Conservation (phyloP, 2,797 vertebrate species). For the Siniperca scherzeri region DNA sequence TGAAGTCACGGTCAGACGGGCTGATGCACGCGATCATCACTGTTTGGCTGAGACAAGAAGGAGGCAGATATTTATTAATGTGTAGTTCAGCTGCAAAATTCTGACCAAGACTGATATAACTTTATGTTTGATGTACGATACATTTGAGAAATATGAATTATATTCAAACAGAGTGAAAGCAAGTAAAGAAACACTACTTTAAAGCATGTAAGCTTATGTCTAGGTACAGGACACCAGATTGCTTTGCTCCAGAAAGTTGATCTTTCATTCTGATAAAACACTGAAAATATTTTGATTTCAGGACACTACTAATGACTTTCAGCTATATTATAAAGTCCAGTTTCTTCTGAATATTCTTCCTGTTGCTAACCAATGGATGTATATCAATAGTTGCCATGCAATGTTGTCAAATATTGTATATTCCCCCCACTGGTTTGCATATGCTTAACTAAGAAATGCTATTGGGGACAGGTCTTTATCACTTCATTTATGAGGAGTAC, state of each 20-base stretch:
- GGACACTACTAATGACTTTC: neutral
- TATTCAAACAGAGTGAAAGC: neutral
- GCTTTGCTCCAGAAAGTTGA: neutral
- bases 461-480: neutral
- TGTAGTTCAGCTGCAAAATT: neutral
- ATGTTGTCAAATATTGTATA: neutral
- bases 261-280: neutral
- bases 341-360: neutral
- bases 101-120: neutral
- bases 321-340: neutral
- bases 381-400: neutral
- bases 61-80: neutral
- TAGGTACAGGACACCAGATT: neutral
- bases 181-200: neutral
- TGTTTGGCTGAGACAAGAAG: conserved; percentile 88
- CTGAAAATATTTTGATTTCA: neutral
- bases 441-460: neutral
- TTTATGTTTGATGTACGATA: neutral
- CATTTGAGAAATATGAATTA: neutral
- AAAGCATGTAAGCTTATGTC: neutral
- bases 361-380: neutral
- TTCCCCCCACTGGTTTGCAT: neutral
- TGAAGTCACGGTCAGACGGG: conserved; percentile 96
- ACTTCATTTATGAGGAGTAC: neutral
- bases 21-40: conserved; percentile 97